Evolutionary conservation across 2,797 vertebrate genomes (phyloP).

Genomic region (Tragopan temminckii): DNA sequence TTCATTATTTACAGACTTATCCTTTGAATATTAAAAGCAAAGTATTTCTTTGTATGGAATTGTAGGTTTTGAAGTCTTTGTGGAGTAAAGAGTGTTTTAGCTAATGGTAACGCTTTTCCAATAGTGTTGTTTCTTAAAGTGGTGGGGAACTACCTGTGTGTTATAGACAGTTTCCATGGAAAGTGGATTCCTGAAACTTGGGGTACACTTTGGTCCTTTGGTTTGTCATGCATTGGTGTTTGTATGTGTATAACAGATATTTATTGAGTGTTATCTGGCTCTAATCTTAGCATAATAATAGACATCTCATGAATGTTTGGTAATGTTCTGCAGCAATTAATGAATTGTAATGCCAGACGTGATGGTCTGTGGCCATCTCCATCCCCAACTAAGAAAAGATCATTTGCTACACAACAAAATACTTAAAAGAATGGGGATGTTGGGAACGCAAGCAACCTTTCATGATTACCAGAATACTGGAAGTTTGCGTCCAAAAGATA

Average conservation of each 20-base stretch:
- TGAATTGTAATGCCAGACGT: background rate
- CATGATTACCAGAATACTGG: background rate
- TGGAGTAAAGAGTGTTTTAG: background rate
- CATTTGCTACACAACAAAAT: background rate
- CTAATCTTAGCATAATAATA: background rate
- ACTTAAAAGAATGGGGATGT: background rate
- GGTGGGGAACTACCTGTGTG: accelerated
- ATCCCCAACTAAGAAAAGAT: background rate
- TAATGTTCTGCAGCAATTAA: background rate
- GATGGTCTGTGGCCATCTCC: background rate
- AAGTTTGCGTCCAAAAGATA: background rate
- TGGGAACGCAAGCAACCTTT: background rate
- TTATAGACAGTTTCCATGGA: accelerated
- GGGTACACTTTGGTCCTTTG: background rate
- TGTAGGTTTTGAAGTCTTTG: background rate
- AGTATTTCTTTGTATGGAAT: background rate
- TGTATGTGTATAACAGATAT: background rate
- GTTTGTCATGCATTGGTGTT: background rate
- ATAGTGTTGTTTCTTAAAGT: background rate
- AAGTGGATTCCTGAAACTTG: background rate
- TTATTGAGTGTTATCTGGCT: background rate
- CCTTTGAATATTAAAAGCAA: background rate
- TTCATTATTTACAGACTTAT: background rate
- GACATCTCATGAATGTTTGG: background rate
- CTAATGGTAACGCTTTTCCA: background rate